Evolutionary conservation across 1,140 invertebrate genomes (phyloP).

Genomic region (Drosophila lacteicornis): DNA sequence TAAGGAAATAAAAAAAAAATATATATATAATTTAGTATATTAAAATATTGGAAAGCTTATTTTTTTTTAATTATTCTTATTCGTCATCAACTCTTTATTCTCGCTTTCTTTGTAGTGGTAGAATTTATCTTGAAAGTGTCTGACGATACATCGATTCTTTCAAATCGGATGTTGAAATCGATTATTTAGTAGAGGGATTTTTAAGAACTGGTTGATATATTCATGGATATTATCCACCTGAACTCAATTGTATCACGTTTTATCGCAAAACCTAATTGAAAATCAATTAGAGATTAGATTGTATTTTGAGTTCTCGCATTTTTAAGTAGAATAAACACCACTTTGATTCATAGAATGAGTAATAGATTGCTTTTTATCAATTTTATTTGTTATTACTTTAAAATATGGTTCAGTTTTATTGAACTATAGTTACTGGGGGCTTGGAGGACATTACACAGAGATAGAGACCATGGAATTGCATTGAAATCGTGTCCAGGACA

Average conservation of each 20-base stretch:
- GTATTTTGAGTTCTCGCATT: neutral
- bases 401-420: conserved; percentile 6
- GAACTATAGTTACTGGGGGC: conserved; percentile 21
- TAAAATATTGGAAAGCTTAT: too few species aligned
- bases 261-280: neutral
- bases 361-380: neutral
- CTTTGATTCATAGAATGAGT: neutral
- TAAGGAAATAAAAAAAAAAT: too few species aligned
- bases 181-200: too few species aligned
- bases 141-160: too few species aligned
- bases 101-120: too few species aligned
- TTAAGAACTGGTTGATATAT: neutral
- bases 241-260: neutral
- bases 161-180: too few species aligned
- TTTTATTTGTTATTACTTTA: neutral
- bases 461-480: conserved; percentile 39
- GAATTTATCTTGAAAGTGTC: too few species aligned
- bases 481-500: conserved; percentile 8
- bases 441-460: conserved; percentile 26
- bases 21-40: too few species aligned
- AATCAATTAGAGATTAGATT: neutral
- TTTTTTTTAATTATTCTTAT: too few species aligned
- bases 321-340: neutral
- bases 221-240: neutral
- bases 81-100: too few species aligned